A percentile compares a stretch with the other conserved stretches of the same genome.
Conservation (phyloP, 1,140 invertebrate species). For the Plectus sambesii region DNA sequence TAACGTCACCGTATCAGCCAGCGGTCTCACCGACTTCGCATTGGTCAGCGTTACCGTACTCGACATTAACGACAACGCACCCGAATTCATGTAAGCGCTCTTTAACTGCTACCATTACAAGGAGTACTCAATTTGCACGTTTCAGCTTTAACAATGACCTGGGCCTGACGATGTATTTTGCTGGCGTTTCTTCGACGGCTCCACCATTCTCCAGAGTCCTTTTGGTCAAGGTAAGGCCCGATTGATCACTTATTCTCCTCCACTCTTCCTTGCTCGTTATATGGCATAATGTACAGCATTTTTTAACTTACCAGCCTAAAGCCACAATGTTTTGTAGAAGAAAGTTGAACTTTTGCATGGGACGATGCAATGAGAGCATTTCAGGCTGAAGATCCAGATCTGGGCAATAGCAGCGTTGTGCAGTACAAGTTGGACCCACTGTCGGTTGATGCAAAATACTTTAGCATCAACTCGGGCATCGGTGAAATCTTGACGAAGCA, state of each 20-base stretch:
- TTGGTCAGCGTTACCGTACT: conserved; percentile 25
- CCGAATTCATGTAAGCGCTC: conserved; percentile 26
- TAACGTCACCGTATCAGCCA: conserved; percentile 37
- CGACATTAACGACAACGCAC: conserved; percentile 28
- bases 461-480: conserved; percentile 26
- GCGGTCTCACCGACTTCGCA: conserved; percentile 30
- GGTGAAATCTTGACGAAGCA: conserved; percentile 36
- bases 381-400: conserved; percentile 35
- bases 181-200: conserved; percentile 27
- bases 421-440: conserved; percentile 34
- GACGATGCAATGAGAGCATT: no score
- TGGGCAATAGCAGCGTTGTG: conserved; percentile 32
- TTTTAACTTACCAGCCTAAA: no score
- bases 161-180: conserved; percentile 27
- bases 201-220: conserved; percentile 27
- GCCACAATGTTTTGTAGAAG: no score
- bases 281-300: no score
- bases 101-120: no score
- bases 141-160: conserved; percentile 28
- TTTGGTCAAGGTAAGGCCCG: conserved; percentile 30
- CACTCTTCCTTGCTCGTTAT: no score
- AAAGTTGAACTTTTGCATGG: no score
- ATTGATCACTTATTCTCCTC: conserved; percentile 7
- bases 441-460: conserved; percentile 33
- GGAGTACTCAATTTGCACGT: no score